Conservation (phyloP, 2,113 vertebrate species). For the Lagopus muta region DNA sequence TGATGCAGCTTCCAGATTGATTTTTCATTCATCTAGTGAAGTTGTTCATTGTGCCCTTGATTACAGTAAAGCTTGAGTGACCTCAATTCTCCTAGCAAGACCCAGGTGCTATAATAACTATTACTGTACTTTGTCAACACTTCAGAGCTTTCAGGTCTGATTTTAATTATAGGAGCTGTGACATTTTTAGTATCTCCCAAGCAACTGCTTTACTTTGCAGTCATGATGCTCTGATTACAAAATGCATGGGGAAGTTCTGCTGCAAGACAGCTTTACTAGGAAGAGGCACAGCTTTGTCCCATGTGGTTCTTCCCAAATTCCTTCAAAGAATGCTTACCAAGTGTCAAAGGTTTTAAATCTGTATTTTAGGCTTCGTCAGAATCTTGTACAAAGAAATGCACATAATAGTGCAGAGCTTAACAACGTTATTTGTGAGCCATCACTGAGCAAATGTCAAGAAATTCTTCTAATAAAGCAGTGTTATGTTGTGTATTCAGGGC, state of each 20-base stretch:
- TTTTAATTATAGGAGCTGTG: conserved; percentile 12
- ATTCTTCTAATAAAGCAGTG: background rate
- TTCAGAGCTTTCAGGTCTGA: conserved; percentile 12
- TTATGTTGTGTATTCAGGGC: background rate
- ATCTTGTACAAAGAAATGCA: background rate
- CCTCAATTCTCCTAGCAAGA: background rate
- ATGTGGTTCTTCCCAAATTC: background rate
- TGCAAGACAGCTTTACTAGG: background rate
- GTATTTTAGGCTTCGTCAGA: background rate
- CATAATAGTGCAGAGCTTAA: background rate
- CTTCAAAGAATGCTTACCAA: background rate
- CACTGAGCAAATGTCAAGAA: background rate
- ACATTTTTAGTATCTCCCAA: background rate
- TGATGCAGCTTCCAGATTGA: background rate
- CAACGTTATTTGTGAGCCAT: background rate
- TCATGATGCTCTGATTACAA: background rate
- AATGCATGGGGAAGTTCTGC: background rate
- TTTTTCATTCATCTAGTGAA: background rate
- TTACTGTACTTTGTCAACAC: background rate
- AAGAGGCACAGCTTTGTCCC: background rate
- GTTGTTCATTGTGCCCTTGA: background rate
- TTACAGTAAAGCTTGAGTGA: background rate
- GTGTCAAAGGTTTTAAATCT: background rate
- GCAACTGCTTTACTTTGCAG: background rate
- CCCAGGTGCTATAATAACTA: background rate